These are phyloP conservation scores for Dryadula phaetusa DNA, from an alignment of 2,888 invertebrate genomes.

Conservation along the genomic window DNA sequence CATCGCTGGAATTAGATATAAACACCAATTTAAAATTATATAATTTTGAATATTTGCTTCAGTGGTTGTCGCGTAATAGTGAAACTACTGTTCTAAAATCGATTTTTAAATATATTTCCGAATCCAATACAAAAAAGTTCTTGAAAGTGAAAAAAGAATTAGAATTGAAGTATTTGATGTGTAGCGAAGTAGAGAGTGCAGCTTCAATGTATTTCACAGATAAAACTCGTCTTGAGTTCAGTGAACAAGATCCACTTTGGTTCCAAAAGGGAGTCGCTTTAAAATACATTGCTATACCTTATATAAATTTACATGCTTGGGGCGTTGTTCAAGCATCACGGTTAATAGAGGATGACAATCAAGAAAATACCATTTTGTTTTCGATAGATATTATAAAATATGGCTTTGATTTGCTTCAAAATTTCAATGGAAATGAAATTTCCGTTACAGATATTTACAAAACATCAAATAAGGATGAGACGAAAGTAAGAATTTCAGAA, in stretches of 20 bases:
- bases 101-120: constrained; percentile 25
- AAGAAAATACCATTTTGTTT: constrained; percentile 48
- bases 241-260: constrained; percentile 49
- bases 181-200: constrained; percentile 8
- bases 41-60: neutral
- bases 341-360: constrained; percentile 42
- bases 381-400: constrained; percentile 57
- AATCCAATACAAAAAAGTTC: constrained; percentile 15
- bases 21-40: no score
- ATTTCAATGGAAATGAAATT: constrained; percentile 47
- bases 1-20: no score
- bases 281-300: constrained; percentile 44
- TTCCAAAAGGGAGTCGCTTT: constrained; percentile 51
- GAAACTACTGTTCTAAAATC: neutral
- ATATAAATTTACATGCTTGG: constrained; percentile 47
- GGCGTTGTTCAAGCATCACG: constrained; percentile 42
- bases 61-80: constrained; percentile 2
- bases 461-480: neutral
- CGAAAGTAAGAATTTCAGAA: neutral
- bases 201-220: constrained; percentile 34
- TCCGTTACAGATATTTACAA: neutral
- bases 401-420: constrained; percentile 55
- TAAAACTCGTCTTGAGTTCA: constrained; percentile 35
- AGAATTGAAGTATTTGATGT: neutral
- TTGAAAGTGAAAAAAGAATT: constrained; percentile 13